Percentiles rank a stretch among this genome's conserved stretches.
These are phyloP conservation scores for Spea multiplicata DNA, from an alignment of 2,113 vertebrate genomes.

Conservation along the genomic window DNA sequence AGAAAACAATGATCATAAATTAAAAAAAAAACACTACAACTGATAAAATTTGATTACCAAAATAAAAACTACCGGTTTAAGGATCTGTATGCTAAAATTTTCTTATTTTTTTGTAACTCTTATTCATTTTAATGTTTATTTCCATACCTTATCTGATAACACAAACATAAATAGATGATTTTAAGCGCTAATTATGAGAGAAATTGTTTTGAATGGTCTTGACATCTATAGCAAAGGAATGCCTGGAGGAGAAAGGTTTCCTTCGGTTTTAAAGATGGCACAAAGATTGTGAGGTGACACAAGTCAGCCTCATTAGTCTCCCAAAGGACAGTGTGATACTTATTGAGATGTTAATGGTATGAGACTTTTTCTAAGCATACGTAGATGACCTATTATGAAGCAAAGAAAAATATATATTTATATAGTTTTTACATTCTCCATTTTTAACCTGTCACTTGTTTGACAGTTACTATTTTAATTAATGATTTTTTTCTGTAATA, in stretches of 20 bases:
- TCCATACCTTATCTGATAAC: too few species aligned
- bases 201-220: conserved; percentile 13
- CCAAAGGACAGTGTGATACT: conserved; percentile 27
- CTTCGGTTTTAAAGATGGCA: conserved; percentile 5
- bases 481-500: background rate
- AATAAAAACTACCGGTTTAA: too few species aligned
- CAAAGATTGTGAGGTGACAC: conserved; percentile 36
- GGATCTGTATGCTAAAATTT: too few species aligned
- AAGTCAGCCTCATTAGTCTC: conserved; percentile 46
- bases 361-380: conserved; percentile 6
- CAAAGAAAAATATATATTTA: conserved; percentile 19
- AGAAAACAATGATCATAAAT: too few species aligned
- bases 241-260: conserved; percentile 20
- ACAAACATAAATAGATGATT: background rate
- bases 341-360: conserved; percentile 26
- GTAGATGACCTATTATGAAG: conserved; percentile 19
- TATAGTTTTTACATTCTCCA: conserved; percentile 12
- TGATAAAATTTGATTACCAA: too few species aligned
- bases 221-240: conserved; percentile 15
- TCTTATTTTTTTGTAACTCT: too few species aligned
- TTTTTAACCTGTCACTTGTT: background rate
- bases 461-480: conserved; percentile 30
- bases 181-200: conserved; percentile 30
- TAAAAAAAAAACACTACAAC: too few species aligned
- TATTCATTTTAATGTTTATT: too few species aligned